Evolutionary conservation across 1,140 invertebrate genomes (phyloP), one percentile per base, ranked within the genome.

Genomic region (Dysdera silvatica): DNA sequence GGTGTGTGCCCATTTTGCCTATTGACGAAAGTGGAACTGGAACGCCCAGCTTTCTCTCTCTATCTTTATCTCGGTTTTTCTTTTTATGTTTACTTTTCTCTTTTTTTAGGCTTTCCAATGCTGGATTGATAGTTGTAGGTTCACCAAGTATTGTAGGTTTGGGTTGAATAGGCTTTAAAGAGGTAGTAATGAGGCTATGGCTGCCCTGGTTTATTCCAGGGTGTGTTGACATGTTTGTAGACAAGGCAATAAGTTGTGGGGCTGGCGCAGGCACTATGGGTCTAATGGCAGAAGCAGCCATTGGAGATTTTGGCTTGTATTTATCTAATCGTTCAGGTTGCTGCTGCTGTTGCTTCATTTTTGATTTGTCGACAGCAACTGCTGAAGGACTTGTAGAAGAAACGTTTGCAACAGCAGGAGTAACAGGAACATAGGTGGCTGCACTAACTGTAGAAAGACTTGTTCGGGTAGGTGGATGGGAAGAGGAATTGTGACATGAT

Each of bases 131-230:
- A 49, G 61, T 66, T 14, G 71, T 60, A 7, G 71, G 69, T 43
- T 77, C 76, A 12, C 74, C 74, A 57, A 77, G 67, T 6, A 74
- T 72, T 6, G 73, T 76, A 16, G 76, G 75, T 61, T 78, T 78
- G 4, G 77, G 76, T 61, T 78, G 77, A 53, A 78, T 77, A 0
- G 76, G 73, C 56, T 77, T 78, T 26, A 77, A 47, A 4, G 32
- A 26, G 7, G 69, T 45, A 29, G 52, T 51, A 23, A 60, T 31
- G n/a, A 56, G 49, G 24, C 49, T 32, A 20, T 71, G 71, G 32
- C 68, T 69, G 35, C 69, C 59, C 24, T 71, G 32, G 49, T 61
- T 70, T 33, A 66, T 58, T 52, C 69, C 45, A 43, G 52, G 35
- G 26, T 56, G 72, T 26, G 67, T 65, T 28, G 71, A 52, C 65